These are phyloP conservation scores for Alosa sapidissima DNA, from an alignment of 2,797 vertebrate genomes.

Conservation along the genomic window DNA sequence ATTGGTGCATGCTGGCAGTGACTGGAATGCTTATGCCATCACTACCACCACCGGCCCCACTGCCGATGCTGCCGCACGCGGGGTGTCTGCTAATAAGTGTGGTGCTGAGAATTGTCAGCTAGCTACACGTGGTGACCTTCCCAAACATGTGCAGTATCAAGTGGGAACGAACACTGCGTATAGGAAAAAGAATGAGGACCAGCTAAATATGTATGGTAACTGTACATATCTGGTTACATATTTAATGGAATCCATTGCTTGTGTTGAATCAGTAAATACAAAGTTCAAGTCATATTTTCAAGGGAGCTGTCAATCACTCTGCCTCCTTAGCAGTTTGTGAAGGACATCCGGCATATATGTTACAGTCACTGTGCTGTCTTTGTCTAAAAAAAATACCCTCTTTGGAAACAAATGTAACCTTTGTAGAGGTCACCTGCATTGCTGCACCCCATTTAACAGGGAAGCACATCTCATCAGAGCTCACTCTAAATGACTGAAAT, in stretches of 20 bases:
- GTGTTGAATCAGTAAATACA: background rate
- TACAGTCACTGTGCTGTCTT: background rate
- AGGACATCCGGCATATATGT: background rate
- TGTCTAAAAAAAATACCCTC: background rate
- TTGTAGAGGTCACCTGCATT: slow-evolving; percentile 20
- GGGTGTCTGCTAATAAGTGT: slow-evolving; percentile 6
- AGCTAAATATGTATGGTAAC: background rate
- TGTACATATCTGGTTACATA: background rate
- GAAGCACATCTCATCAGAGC: slow-evolving; percentile 20
- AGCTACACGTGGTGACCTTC: slow-evolving; percentile 2
- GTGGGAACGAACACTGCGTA: background rate
- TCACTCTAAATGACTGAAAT: slow-evolving; percentile 10
- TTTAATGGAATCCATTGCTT: background rate
- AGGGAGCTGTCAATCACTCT: background rate
- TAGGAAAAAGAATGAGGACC: background rate
- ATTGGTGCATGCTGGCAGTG: slow-evolving; percentile 49
- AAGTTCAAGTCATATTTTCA: background rate
- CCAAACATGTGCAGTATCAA: background rate
- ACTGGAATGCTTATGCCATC: slow-evolving; percentile 46
- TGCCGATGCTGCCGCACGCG: background rate
- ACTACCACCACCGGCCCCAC: background rate
- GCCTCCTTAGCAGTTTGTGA: slow-evolving; percentile 1
- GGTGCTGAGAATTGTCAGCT: background rate
- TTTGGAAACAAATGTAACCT: slow-evolving; percentile 19
- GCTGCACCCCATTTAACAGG: slow-evolving; percentile 20